Evolutionary conservation across 2,888 invertebrate species (phyloP).

Genomic region (Tipula vernalis): DNA sequence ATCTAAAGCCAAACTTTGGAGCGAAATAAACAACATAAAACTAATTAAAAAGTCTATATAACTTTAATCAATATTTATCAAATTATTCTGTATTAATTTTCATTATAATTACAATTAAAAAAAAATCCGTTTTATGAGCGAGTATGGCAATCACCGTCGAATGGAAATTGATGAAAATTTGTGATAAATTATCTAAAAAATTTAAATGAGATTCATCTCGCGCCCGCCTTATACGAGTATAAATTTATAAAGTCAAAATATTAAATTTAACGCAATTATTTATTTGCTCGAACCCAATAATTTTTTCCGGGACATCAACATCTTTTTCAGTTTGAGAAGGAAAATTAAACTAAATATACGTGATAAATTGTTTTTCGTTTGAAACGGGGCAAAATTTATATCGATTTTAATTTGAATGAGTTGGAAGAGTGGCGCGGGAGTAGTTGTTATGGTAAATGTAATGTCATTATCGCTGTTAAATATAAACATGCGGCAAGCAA

Average conservation of each 20-base stretch:
- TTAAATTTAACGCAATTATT: background rate
- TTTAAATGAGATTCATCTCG: background rate
- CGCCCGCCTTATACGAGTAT: background rate
- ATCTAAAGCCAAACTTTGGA: background rate
- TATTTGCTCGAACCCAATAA: background rate
- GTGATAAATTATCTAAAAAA: background rate
- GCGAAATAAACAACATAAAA: background rate
- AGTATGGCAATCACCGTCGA: background rate
- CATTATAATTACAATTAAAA: background rate
- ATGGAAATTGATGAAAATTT: background rate
- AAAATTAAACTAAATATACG: background rate
- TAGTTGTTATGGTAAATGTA: background rate
- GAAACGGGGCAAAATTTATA: background rate
- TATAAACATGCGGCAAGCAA: background rate
- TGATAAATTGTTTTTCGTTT: background rate
- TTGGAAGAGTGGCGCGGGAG: background rate
- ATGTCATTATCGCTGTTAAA: background rate
- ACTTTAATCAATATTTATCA: background rate
- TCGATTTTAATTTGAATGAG: background rate
- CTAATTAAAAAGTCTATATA: background rate
- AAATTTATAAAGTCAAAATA: background rate
- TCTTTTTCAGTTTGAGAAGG: background rate
- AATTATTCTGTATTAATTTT: background rate
- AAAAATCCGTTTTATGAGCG: background rate
- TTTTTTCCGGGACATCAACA: background rate